phyloP scores from a whole-genome alignment of 2,113 vertebrate species.

The Eidolon helvum region DNA sequence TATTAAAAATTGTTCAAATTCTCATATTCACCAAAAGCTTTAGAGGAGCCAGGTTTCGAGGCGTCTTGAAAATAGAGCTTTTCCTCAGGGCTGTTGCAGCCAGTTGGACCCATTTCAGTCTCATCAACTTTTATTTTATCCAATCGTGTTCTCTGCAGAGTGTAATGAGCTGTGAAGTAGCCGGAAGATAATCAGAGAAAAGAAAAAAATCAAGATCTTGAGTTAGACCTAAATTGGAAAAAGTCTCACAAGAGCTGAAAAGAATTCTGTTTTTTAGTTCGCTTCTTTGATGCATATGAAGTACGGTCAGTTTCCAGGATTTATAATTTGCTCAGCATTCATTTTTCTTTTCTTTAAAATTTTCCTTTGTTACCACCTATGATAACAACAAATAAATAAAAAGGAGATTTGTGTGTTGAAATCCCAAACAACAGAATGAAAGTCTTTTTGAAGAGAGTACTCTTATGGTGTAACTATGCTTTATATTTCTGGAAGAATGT shows the following conservation, averaged over 20 bases:
- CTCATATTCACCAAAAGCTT: not conserved
- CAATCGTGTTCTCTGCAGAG: not conserved
- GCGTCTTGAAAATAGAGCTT: not conserved
- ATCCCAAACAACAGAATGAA: not conserved
- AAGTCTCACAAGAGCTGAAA: not conserved
- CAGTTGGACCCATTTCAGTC: not conserved
- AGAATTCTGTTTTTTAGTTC: not conserved
- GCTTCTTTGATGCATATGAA: not conserved
- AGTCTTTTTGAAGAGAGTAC: not conserved
- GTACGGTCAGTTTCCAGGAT: not conserved
- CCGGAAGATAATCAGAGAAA: not conserved
- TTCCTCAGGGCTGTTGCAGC: not conserved
- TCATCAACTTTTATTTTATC: slow-evolving; percentile 26
- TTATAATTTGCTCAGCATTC: not conserved
- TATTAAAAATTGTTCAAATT: not conserved
- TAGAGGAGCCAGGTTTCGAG: not conserved
- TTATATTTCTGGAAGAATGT: slow-evolving; percentile 16
- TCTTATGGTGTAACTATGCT: not conserved
- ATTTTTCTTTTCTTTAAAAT: not conserved
- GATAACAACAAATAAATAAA: slow-evolving; percentile 29
- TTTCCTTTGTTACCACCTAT: slow-evolving; percentile 8
- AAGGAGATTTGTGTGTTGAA: not conserved
- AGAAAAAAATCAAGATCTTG: not conserved
- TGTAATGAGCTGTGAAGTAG: slow-evolving; percentile 11
- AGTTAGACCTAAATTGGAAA: slow-evolving; percentile 28